Base-by-base conservation (phyloP, 64 coral and sea anemone species). In the Dendrophyllia cribrosa region DNA sequence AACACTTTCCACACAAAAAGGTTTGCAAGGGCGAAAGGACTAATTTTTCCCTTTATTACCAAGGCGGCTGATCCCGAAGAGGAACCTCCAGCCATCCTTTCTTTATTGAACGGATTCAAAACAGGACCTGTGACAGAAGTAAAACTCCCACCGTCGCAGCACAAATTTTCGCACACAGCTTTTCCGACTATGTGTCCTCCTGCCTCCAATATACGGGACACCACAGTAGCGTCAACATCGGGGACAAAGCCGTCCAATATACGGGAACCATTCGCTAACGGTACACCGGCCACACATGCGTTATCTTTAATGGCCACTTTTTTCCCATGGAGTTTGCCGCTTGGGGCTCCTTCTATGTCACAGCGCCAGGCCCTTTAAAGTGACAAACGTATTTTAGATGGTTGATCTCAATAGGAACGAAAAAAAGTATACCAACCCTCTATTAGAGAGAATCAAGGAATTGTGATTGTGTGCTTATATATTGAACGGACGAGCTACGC, bases 131-230 rank as follows among this genome's bases (percentile, higher is more conserved):
- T 90, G 13, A 85, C 91, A 20, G 90, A 61, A 21, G 95, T 89
- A 77, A 93, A 93, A 69, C 95, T 96, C 4, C 86, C 95, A 73
- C 78, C 79, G 64, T 86, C 89, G 56, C 47, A 70, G 47, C 95
- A 96, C 59, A 96, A 14, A 53, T 96, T 88, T 52, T 96, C 95
- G 93, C 95, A 96, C 3, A 91, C 89, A 13, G 95, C 77, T 55
- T 96, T 96, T 9, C 90, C 95, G 43, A 93, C 64, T 51, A 96
- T 96, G 10, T 76, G 85, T 6, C 95, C 95, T 4, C 95, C 95
- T 45, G 83, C 90, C 7, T 93, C 95, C 56, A 96, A 56, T 71
- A 96, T 77, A 26, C 95, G 70, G 67, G 95, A 21, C 76, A 76
- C 34, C 34, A 34, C 34, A 34, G 34, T 34, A 2, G 34, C 34